Conservation (phyloP, 2,113 vertebrate genomes). For the Silurus meridionalis region DNA sequence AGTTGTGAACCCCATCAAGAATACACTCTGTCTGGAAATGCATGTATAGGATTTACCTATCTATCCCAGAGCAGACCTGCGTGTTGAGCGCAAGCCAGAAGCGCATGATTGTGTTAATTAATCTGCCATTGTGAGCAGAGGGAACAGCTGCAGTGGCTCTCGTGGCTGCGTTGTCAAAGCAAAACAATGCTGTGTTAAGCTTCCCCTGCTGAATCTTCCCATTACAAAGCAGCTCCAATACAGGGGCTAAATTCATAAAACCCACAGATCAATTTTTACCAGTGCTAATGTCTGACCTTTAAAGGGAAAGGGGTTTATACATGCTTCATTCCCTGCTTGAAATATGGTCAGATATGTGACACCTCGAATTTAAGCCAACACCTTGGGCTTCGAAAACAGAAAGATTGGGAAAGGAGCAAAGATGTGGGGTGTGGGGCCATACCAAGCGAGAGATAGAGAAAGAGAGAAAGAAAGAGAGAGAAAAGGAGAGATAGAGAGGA, state of each 20-base stretch:
- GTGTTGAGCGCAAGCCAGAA: slow-evolving; percentile 97
- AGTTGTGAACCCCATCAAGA: slow-evolving; percentile 84
- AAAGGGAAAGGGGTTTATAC: slow-evolving; percentile 82
- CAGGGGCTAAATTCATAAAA: slow-evolving; percentile 97
- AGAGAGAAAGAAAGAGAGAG: slow-evolving; percentile 30
- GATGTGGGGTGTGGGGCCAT: slow-evolving; percentile 57
- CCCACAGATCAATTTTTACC: slow-evolving; percentile 89
- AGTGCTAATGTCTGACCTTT: slow-evolving; percentile 98
- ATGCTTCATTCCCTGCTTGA: slow-evolving; percentile 88
- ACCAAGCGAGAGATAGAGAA: slow-evolving; percentile 52
- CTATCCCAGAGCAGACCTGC: slow-evolving; percentile 97
- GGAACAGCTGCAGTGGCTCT: slow-evolving; percentile 98
- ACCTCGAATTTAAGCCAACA: slow-evolving; percentile 83
- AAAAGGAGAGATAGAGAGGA: slow-evolving; percentile 53
- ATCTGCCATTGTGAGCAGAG: slow-evolving; percentile 99
- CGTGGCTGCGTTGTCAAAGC: slow-evolving; percentile 97
- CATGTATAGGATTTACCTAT: slow-evolving; percentile 99
- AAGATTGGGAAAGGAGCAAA: slow-evolving; percentile 67
- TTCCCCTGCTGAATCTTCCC: slow-evolving; percentile 93
- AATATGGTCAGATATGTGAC: slow-evolving; percentile 91
- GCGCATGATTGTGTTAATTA: slow-evolving; percentile 99
- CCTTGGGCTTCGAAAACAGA: slow-evolving; percentile 88
- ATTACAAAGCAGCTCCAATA: slow-evolving; percentile 94
- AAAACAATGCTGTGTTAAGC: slow-evolving; percentile 99
- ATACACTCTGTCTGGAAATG: slow-evolving; percentile 86